A percentile compares a stretch with the other conserved stretches of the same genome.
phyloP scores from a whole-genome alignment of 1,140 invertebrate genomes.

The Thereuonema tuberculata region DNA sequence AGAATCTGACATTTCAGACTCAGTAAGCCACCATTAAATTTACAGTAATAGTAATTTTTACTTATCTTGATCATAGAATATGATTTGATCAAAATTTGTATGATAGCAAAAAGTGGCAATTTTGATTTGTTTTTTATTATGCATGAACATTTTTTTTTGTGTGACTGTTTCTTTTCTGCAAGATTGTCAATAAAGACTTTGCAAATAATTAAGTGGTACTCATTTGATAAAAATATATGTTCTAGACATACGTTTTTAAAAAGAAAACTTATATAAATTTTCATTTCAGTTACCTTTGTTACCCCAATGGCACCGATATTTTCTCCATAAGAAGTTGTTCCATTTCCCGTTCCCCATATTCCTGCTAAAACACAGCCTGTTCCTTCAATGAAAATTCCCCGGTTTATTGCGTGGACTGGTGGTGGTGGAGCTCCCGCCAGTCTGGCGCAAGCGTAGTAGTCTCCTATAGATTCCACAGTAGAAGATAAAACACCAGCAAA shows the following conservation, averaged over 20 bases:
- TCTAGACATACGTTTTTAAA: too few species aligned
- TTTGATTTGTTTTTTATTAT: too few species aligned
- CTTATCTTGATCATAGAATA: background rate
- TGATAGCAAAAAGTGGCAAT: too few species aligned
- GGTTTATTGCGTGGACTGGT: conserved; percentile 69
- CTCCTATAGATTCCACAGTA: conserved; percentile 72
- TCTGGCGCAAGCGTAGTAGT: conserved; percentile 72
- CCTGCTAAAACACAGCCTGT: conserved; percentile 67
- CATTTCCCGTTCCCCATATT: conserved; percentile 64
- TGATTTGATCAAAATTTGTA: too few species aligned
- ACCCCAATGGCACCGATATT: conserved; percentile 78
- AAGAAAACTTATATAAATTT: too few species aligned
- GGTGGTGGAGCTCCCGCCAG: conserved; percentile 66
- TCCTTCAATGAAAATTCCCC: conserved; percentile 70
- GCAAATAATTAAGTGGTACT: background rate
- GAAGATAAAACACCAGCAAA: conserved; percentile 68
- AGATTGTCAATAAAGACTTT: too few species aligned
- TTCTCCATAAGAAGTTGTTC: conserved; percentile 74
- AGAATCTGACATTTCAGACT: too few species aligned
- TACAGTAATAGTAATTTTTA: too few species aligned
- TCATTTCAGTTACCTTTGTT: conserved; percentile 33
- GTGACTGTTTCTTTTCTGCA: too few species aligned
- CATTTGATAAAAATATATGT: background rate
- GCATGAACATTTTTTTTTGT: too few species aligned
- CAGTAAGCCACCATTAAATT: too few species aligned